phyloP scores from a whole-genome alignment of 2,113 vertebrate genomes.

The Callospermophilus lateralis region DNA sequence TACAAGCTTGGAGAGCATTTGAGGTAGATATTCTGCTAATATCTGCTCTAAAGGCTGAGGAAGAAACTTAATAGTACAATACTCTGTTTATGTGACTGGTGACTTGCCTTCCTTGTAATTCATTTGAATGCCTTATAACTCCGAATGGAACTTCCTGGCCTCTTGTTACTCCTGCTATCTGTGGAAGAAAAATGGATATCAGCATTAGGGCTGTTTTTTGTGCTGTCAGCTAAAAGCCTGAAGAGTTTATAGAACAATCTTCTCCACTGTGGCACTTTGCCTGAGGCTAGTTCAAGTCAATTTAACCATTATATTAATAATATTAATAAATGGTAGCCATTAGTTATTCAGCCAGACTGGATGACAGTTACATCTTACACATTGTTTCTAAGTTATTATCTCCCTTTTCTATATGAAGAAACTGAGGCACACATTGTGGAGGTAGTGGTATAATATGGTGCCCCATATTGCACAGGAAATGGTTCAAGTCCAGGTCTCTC shows the following conservation, averaged over 20 bases:
- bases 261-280: slow-evolving; percentile 10
- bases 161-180: slow-evolving; percentile 15
- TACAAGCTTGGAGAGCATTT: slow-evolving; percentile 31
- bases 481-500: neutral
- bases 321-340: slow-evolving; percentile 29
- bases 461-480: neutral
- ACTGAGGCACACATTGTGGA: neutral
- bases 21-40: neutral
- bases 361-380: slow-evolving; percentile 42
- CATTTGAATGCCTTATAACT: slow-evolving; percentile 45
- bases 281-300: slow-evolving; percentile 26
- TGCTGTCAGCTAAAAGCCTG: slow-evolving; percentile 2
- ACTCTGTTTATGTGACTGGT: neutral
- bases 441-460: neutral
- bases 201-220: neutral
- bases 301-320: slow-evolving; percentile 34
- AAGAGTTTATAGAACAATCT: slow-evolving; percentile 8
- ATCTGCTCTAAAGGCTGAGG: neutral
- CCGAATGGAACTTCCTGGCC: neutral
- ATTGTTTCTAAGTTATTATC: slow-evolving; percentile 56
- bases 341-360: slow-evolving; percentile 50
- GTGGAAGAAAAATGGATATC: neutral
- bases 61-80: slow-evolving; percentile 13
- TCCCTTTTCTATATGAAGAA: neutral
- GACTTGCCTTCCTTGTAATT: slow-evolving; percentile 44